Base-by-base conservation (phyloP, 2,888 invertebrate species). In the Parthenolecanium corni region DNA sequence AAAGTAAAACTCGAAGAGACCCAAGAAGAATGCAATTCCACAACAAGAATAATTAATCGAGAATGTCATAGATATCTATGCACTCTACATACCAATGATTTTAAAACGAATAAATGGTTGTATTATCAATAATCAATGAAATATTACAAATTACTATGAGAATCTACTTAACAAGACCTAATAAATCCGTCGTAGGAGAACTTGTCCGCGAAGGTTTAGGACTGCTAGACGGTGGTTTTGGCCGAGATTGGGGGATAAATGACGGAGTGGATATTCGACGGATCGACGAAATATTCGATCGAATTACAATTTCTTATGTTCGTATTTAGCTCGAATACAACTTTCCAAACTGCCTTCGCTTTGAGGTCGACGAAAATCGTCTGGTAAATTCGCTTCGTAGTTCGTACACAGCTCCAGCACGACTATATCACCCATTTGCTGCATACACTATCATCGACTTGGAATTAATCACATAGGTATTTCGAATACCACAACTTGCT, bases 341-440 rank as follows among this genome's bases (percentile, higher is more conserved):
- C 87, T 85, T 74, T 98, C 98, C 49, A 99, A 78, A 14, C 89
- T 86, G 57, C 90, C 84, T 74, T 95, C 95, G 66, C 86, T 90
- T 74, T 94, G 96, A 2, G 98, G 97, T 67, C 98, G 82, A 40
- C 96, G 81, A 76, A 94, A 96, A 69, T 88, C 89, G 72, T 97
- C 95, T 0, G 95, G 95, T 47, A 97, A 76, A 74, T 94, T 94
- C 1, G 96, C 96, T n/a, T n/a, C n/a, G n/a, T n/a, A n/a, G n/a
- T 76, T 97, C 97, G 74, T 96, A 97, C 0, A 96, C 94, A 1
- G 95, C 96, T 56, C 97, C 81, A 0, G 95, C 98, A 68, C 91
- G 79, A 0, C 93, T n/a, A n/a, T 94, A 74, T 98, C 98, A 11
- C 98, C 98, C 91, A 98, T 96, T 74, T 95, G 93, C 74, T 96